phyloP scores from a whole-genome alignment of 2,797 vertebrate species.

The Poecile montanus region DNA sequence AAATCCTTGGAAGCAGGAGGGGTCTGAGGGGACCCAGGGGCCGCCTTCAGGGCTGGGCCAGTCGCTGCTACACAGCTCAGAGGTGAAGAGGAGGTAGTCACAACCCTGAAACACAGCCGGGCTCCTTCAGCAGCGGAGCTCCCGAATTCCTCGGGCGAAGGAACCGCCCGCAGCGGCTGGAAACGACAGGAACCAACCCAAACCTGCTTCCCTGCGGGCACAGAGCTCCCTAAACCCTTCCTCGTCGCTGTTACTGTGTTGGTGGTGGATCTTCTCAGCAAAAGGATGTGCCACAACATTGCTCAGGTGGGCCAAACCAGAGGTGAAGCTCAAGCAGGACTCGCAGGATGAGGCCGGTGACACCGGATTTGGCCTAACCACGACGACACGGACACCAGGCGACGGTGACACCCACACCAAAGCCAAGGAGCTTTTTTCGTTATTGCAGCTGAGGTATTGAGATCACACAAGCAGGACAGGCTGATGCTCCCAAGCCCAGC shows the following conservation, averaged over 20 bases:
- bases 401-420: background rate
- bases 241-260: fast-evolving
- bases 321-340: constrained; percentile 33
- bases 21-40: background rate
- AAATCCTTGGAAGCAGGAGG: background rate
- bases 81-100: constrained; percentile 1
- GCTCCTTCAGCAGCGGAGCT: background rate
- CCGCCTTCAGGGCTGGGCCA: background rate
- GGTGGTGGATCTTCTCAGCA: background rate
- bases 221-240: background rate
- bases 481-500: fast-evolving
- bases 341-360: background rate
- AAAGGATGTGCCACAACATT: background rate
- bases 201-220: background rate
- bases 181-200: fast-evolving
- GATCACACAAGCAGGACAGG: background rate
- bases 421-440: background rate
- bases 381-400: background rate
- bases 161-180: fast-evolving
- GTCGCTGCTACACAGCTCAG: background rate
- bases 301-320: background rate
- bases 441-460: background rate
- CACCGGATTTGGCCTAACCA: background rate
- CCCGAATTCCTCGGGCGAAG: fast-evolving
- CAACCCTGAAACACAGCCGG: background rate